Evolutionary conservation across 2,888 invertebrate genomes (phyloP).

Genomic region (Cephus nigrinus): DNA sequence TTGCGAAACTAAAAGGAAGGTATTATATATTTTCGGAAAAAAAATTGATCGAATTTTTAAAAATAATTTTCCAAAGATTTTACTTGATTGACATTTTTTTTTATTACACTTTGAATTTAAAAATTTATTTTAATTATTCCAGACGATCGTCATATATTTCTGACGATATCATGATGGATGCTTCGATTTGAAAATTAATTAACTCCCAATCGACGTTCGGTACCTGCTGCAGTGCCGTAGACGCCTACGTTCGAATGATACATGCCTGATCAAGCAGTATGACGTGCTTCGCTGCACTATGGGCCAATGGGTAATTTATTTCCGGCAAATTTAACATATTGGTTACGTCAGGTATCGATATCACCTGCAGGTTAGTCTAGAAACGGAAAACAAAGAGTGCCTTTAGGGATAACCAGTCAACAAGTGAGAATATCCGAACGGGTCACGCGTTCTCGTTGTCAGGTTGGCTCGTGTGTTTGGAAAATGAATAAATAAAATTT

Average conservation of each 20-base stretch:
- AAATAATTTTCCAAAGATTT: neutral
- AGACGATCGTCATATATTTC: neutral
- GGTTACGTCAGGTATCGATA: neutral
- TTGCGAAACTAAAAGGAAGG: neutral
- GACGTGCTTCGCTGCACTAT: slow-evolving; percentile 44
- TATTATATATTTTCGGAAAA: neutral
- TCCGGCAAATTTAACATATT: slow-evolving; percentile 31
- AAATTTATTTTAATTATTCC: neutral
- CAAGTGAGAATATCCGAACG: neutral
- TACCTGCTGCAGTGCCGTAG: neutral
- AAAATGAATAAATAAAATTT: neutral
- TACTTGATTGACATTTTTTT: neutral
- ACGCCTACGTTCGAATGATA: slow-evolving; percentile 37
- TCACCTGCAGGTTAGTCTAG: neutral
- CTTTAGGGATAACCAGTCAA: neutral
- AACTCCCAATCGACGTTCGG: slow-evolving; percentile 50
- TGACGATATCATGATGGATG: slow-evolving; percentile 24
- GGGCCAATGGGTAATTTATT: slow-evolving; percentile 49
- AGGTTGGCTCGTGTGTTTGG: neutral
- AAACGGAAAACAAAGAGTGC: neutral
- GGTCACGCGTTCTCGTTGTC: neutral
- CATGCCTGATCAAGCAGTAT: slow-evolving; percentile 48
- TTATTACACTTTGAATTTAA: too few relatives aligned
- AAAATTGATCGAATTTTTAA: neutral
- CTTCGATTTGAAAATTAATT: slow-evolving; percentile 52